phyloP scores from a whole-genome alignment of 2,797 vertebrate genomes.

The Gymnothorax javanicus region DNA sequence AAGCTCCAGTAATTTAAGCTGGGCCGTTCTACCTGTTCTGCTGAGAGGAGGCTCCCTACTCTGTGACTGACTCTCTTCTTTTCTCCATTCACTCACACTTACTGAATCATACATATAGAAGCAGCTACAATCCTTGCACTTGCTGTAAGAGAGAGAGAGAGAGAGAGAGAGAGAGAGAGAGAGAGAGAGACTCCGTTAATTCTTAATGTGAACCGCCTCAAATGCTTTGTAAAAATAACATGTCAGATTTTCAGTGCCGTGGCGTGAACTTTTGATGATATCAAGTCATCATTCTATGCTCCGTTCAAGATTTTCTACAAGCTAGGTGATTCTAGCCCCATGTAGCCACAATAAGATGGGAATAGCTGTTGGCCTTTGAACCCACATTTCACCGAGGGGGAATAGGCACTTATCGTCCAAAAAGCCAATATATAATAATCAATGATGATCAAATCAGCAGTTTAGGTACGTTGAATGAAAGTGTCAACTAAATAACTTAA shows the following conservation, averaged over 20 bases:
- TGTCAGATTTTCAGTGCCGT: neutral
- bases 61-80: slow-evolving; percentile 40
- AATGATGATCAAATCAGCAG: too few relatives aligned
- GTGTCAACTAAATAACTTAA: too few relatives aligned
- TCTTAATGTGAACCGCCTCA: neutral
- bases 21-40: slow-evolving; percentile 26
- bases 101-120: slow-evolving; percentile 51
- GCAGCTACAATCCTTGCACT: neutral
- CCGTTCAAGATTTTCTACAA: too few relatives aligned
- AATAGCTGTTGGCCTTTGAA: too few relatives aligned
- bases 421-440: too few relatives aligned
- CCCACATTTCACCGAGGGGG: too few relatives aligned
- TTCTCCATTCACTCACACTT: slow-evolving; percentile 36
- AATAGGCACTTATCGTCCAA: too few relatives aligned
- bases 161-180: too few relatives aligned
- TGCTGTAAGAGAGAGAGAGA: neutral
- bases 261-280: neutral
- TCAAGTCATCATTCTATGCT: neutral
- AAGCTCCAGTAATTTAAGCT: slow-evolving; percentile 33
- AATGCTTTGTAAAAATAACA: neutral
- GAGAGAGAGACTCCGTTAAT: neutral
- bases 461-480: too few relatives aligned
- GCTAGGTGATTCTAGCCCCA: too few relatives aligned
- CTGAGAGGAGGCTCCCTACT: neutral
- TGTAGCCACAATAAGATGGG: too few relatives aligned